Percentiles rank a stretch among this genome's conserved stretches.
phyloP scores from a whole-genome alignment of 2,888 invertebrate species.

The Agriopis aurantiaria region DNA sequence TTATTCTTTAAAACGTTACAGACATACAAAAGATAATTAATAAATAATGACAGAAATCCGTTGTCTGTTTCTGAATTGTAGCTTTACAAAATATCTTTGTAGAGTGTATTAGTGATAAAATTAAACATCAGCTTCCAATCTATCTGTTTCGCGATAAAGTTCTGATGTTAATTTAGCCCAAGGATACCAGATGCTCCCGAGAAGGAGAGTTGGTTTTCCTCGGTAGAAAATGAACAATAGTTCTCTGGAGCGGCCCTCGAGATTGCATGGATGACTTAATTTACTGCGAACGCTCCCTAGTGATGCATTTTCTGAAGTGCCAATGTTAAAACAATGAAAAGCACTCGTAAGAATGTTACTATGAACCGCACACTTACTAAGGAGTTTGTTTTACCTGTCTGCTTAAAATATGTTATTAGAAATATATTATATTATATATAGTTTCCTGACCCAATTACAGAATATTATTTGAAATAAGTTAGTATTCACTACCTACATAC shows the following conservation, averaged over 20 bases:
- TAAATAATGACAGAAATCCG: no score
- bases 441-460: neutral
- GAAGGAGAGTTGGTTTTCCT: constrained; percentile 24
- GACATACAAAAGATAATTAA: no score
- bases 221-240: constrained; percentile 33
- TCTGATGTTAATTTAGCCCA: constrained; percentile 46
- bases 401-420: neutral
- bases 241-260: constrained; percentile 24
- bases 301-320: constrained; percentile 18
- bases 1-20: no score
- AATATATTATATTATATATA: no score
- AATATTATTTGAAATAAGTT: neutral
- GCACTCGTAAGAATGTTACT: neutral
- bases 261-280: constrained; percentile 31
- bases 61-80: no score
- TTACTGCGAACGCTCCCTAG: constrained; percentile 22
- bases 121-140: constrained; percentile 12
- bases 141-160: constrained; percentile 41
- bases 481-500: neutral
- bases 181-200: constrained; percentile 35
- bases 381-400: neutral
- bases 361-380: neutral
- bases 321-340: constrained; percentile 6
- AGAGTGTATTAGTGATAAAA: constrained; percentile 2
- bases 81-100: neutral